These are phyloP conservation scores for Cavia porcellus DNA, from an alignment of 2,113 vertebrate genomes.

Conservation along the genomic window DNA sequence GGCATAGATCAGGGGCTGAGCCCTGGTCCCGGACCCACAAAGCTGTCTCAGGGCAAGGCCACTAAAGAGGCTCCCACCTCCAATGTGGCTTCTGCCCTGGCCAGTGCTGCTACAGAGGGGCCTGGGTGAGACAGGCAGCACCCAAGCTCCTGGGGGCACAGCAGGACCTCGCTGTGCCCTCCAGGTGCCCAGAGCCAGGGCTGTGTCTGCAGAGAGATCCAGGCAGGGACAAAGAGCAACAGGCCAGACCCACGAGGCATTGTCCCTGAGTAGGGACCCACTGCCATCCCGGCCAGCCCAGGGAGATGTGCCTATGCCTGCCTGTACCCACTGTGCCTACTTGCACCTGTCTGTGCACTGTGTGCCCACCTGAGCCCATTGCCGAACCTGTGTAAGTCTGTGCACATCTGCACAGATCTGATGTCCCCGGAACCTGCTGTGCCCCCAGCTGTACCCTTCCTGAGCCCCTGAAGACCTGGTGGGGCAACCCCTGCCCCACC, in stretches of 20 bases:
- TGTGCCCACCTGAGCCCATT: not conserved
- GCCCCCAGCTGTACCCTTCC: fast-evolving
- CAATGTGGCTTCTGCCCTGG: too few species aligned
- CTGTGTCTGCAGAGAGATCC: not conserved
- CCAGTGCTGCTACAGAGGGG: fast-evolving
- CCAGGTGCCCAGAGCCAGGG: fast-evolving
- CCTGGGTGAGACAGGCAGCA: not conserved
- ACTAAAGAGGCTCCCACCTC: not conserved
- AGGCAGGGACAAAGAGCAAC: not conserved
- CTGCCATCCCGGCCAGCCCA: too few species aligned
- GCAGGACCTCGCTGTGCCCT: not conserved
- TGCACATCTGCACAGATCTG: too few species aligned
- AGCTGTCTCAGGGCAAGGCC: not conserved
- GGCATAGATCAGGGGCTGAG: not conserved
- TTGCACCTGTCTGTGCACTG: not conserved
- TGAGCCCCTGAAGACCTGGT: not conserved
- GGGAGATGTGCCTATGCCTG: not conserved
- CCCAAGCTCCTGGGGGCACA: not conserved
- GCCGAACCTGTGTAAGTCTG: not conserved
- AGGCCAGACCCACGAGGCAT: fast-evolving
- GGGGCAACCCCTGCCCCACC: too few species aligned
- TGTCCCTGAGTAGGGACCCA: fast-evolving
- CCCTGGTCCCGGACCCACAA: fast-evolving
- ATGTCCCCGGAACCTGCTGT: not conserved
- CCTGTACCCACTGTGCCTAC: too few species aligned